Base-by-base conservation (phyloP, 2,113 vertebrate genomes). In the Phyllostomus hastatus region DNA sequence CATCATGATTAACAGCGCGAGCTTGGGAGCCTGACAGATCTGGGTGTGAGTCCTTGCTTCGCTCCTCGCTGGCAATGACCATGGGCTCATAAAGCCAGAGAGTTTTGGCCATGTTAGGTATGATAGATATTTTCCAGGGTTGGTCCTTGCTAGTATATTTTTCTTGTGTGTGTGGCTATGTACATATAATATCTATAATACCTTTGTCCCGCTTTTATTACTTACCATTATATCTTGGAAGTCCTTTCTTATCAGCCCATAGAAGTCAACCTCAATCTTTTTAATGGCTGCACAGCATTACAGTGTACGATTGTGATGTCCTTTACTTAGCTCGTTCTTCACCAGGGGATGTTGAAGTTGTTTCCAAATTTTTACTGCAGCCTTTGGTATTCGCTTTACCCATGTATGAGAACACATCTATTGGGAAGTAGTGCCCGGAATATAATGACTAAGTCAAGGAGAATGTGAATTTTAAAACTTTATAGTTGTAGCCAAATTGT, bases 161-260 rank as follows among this genome's bases (percentile, higher is more conserved):
- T 91, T 75, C 66, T 95, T 46, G 20, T 75, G 28, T 80, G 54
- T 90, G 38, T 0, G 0, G 2, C 35, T 52, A 16, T 10, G 26
- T 20, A 26, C 15, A 12, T 78, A 33, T n/a, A 83, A n/a, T 67
- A 70, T 59, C 57, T 75, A 0, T 15, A 88, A 35, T 92, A 19
- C 16, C 11, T 61, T 87, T 87, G 38, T 82, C 59, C n/a, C 82
- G 12, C 50, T 85, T 95, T 94, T 92, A 78, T 78, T 52, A 94
- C 12, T 67, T 79, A 61, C 33, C 16, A 31, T 50, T 83, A 11
- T 50, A 26, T 70, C 48, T 79, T 75, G n/a, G n/a, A 91, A 72
- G 46, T 85, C 61, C 10, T 76, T 83, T 92, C 88, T 50, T 90
- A 88, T 28, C 59, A 48, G 48, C 2, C 38, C 1, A 5, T 28